Percentiles rank a stretch among this genome's conserved stretches.
Conservation (phyloP, 2,888 invertebrate species). For the Nephrotoma appendiculata region DNA sequence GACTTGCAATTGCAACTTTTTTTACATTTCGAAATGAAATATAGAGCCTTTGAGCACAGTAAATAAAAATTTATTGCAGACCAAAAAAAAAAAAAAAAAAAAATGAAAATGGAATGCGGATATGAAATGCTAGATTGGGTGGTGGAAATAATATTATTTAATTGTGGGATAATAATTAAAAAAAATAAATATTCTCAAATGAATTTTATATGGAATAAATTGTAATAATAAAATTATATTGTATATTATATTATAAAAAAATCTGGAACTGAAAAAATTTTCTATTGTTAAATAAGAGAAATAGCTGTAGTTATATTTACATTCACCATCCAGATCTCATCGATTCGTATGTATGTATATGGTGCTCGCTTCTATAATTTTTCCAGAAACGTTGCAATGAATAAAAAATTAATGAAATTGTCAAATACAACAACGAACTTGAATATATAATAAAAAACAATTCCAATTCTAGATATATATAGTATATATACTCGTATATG, state of each 20-base stretch:
- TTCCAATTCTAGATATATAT: background rate
- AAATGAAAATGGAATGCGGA: background rate
- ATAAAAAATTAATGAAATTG: background rate
- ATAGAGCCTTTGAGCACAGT: background rate
- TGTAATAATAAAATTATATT: background rate
- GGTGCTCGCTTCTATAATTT: background rate
- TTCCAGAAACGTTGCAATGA: background rate
- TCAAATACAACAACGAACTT: background rate
- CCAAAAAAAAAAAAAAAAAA: background rate
- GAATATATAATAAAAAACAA: background rate
- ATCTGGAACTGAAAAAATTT: background rate
- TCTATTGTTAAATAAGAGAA: background rate
- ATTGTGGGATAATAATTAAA: background rate
- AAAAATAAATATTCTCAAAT: background rate
- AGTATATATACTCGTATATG: background rate
- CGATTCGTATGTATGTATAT: background rate
- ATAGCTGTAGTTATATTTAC: background rate
- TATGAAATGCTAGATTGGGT: background rate
- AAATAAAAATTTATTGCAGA: background rate
- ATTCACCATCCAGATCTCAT: background rate
- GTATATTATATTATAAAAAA: background rate
- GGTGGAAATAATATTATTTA: background rate
- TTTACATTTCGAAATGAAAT: background rate
- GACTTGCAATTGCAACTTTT: background rate
- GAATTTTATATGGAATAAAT: background rate